Evolutionary conservation across 1,140 invertebrate genomes (phyloP).

Genomic region (Bradysia coprophila): DNA sequence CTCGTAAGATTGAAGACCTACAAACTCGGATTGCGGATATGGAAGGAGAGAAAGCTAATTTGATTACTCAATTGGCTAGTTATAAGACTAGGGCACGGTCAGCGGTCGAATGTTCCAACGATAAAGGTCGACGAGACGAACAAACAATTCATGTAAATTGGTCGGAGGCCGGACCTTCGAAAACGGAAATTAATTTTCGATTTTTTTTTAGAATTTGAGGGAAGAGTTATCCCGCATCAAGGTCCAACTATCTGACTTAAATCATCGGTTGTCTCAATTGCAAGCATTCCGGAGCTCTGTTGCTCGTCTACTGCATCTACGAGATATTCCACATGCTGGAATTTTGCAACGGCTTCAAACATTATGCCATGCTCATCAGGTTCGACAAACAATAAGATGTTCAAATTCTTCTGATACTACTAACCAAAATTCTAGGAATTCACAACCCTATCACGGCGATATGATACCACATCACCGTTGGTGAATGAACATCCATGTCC

Average conservation of each 20-base stretch:
- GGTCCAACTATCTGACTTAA: conserved; percentile 45
- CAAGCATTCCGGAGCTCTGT: conserved; percentile 49
- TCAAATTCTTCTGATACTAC: not conserved
- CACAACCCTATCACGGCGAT: conserved; percentile 36
- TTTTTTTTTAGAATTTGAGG: conserved; percentile 29
- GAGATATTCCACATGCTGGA: conserved; percentile 20
- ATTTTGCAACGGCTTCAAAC: conserved; percentile 21
- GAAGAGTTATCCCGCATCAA: conserved; percentile 54
- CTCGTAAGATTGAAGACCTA: conserved; percentile 63
- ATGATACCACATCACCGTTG: conserved; percentile 23
- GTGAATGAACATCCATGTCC: conserved; percentile 22
- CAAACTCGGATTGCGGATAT: conserved; percentile 27
- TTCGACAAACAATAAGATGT: not conserved
- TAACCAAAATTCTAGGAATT: conserved; percentile 24
- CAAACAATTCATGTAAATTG: conserved; percentile 42
- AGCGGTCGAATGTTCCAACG: conserved; percentile 19
- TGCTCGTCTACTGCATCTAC: conserved; percentile 33
- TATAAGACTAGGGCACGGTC: conserved; percentile 18
- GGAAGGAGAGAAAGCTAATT: conserved; percentile 18
- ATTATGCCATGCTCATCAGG: conserved; percentile 30
- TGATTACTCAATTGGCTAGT: conserved; percentile 14
- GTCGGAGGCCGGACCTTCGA: no score
- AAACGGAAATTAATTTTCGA: not conserved
- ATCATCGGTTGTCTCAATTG: conserved; percentile 50
- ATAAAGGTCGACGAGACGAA: conserved; percentile 28